Percentiles rank a stretch among this genome's conserved stretches.
Conservation (phyloP, 2,888 invertebrate species). For the Drosophila lacicola region DNA sequence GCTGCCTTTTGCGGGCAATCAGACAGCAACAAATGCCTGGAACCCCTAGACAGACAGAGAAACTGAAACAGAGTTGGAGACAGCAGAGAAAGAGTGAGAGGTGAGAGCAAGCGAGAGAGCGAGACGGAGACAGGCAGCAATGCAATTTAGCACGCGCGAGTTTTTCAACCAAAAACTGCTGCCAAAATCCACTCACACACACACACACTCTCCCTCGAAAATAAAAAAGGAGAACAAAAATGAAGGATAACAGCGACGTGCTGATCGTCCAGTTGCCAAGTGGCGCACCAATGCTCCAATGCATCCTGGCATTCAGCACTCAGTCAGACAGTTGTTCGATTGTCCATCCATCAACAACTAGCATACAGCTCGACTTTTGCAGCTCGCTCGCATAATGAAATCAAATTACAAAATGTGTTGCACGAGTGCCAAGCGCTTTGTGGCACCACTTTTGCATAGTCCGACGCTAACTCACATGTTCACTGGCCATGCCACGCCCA, state of each 20-base stretch:
- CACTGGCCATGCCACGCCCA: slow-evolving; percentile 7
- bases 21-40: slow-evolving; percentile 75
- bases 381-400: slow-evolving; percentile 64
- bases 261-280: slow-evolving; percentile 47
- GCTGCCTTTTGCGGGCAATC: slow-evolving; percentile 77
- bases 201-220: too few relatives aligned
- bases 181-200: slow-evolving; percentile 30
- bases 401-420: slow-evolving; percentile 76
- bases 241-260: slow-evolving; percentile 42
- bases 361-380: slow-evolving; percentile 35
- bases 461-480: slow-evolving; percentile 20
- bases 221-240: slow-evolving; percentile 18
- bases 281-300: slow-evolving; percentile 30
- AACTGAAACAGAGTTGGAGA: slow-evolving; percentile 4
- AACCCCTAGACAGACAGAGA: slow-evolving; percentile 22
- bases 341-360: slow-evolving; percentile 46
- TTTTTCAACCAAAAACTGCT: slow-evolving; percentile 50
- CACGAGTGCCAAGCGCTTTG: slow-evolving; percentile 44
- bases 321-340: slow-evolving; percentile 24
- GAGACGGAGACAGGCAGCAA: slow-evolving; percentile 36
- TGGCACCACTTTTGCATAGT: slow-evolving; percentile 58
- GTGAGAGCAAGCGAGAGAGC: background rate
- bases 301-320: slow-evolving; percentile 25
- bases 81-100: slow-evolving; percentile 3
- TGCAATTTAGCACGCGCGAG: slow-evolving; percentile 59